Evolutionary conservation across 2,888 invertebrate species (phyloP).

Genomic region (Microplitis deprimator): DNA sequence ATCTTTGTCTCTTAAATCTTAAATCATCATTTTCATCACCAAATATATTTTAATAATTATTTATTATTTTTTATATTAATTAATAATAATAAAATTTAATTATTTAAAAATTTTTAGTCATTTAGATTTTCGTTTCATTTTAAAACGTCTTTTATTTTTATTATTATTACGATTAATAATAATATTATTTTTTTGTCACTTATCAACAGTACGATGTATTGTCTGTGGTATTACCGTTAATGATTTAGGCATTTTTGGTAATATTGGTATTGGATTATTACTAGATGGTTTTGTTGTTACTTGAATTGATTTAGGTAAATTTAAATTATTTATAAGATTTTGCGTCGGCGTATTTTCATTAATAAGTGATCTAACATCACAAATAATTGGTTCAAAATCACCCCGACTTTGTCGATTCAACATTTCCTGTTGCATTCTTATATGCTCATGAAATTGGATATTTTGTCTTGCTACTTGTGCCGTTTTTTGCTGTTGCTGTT

Average conservation of each 20-base stretch:
- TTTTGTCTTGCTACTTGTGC: slow-evolving; percentile 57
- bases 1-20: background rate
- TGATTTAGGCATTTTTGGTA: slow-evolving; percentile 87
- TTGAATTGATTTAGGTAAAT: slow-evolving; percentile 69
- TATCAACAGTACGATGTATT: slow-evolving; percentile 66
- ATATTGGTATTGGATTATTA: slow-evolving; percentile 71
- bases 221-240: slow-evolving; percentile 85
- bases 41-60: background rate
- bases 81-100: background rate
- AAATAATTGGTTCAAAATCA: slow-evolving; percentile 69
- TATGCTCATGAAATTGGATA: slow-evolving; percentile 66
- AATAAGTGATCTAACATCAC: slow-evolving; percentile 66
- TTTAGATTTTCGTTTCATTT: background rate
- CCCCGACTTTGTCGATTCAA: slow-evolving; percentile 65
- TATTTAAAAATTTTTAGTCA: background rate
- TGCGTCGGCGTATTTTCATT: slow-evolving; percentile 67
- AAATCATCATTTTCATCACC: background rate
- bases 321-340: slow-evolving; percentile 66
- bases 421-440: slow-evolving; percentile 69
- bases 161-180: background rate
- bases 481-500: slow-evolving; percentile 57
- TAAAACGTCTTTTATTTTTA: slow-evolving; percentile 2
- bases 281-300: slow-evolving; percentile 65
- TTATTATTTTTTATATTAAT: background rate
- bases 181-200: slow-evolving; percentile 51